A percentile compares a stretch with the other conserved stretches of the same genome.
These are phyloP conservation scores for Saccostrea glomerata DNA, from an alignment of 1,140 invertebrate genomes.

Conservation along the genomic window DNA sequence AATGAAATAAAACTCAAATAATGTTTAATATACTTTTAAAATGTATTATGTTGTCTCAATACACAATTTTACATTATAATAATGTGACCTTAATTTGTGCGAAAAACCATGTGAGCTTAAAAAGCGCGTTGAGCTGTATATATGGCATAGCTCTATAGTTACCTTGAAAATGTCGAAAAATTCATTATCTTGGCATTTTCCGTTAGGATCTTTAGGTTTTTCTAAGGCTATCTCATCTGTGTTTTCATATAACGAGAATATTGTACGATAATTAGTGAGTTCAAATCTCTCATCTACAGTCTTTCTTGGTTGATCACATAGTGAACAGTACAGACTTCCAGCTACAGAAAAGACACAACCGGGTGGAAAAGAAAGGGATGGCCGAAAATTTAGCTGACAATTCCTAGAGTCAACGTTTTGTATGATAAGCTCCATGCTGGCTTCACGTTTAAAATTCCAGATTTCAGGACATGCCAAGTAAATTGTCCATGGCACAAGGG, in stretches of 20 bases:
- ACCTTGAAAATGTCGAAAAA: constrained; percentile 1
- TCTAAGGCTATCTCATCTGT: background rate
- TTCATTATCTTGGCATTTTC: background rate
- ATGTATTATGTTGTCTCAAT: too few relatives aligned
- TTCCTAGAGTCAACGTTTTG: background rate
- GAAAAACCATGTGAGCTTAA: too few relatives aligned
- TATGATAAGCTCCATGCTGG: background rate
- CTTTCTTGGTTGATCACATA: background rate
- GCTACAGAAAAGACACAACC: background rate
- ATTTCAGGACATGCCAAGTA: background rate
- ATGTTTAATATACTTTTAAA: too few relatives aligned
- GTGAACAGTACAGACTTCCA: background rate
- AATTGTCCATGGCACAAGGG: background rate
- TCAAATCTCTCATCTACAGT: background rate
- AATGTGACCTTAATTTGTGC: too few relatives aligned
- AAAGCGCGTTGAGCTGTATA: too few relatives aligned
- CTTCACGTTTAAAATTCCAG: background rate
- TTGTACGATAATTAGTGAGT: background rate
- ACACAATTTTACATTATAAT: too few relatives aligned
- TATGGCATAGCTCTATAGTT: background rate
- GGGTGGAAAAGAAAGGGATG: background rate
- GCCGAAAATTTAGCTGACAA: background rate
- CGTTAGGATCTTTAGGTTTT: background rate
- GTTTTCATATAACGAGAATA: background rate
- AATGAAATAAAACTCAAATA: too few relatives aligned